Evolutionary conservation across 2,113 vertebrate genomes (phyloP).

Genomic region (Thymallus thymallus): DNA sequence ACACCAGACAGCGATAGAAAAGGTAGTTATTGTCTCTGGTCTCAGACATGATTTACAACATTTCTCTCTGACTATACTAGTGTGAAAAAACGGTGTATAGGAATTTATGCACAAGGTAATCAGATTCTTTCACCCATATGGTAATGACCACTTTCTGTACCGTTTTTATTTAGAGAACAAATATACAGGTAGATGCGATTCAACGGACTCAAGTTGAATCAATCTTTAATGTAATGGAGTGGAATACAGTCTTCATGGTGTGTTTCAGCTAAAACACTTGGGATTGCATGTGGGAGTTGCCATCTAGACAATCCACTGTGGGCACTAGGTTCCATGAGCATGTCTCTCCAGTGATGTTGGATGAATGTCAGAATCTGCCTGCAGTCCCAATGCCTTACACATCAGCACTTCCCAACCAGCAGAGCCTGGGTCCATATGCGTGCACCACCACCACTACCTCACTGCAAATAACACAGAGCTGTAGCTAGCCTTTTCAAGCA

Average conservation of each 20-base stretch:
- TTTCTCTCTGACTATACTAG: constrained; percentile 7
- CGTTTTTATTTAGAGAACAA: neutral
- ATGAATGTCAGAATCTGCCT: constrained; percentile 14
- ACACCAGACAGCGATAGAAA: neutral
- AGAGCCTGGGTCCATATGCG: neutral
- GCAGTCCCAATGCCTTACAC: constrained; percentile 12
- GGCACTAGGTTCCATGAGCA: neutral
- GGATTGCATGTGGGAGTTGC: neutral
- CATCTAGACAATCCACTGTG: neutral
- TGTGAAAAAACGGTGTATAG: neutral
- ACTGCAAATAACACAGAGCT: neutral
- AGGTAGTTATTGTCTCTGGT: constrained; percentile 6
- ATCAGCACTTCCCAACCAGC: constrained; percentile 9
- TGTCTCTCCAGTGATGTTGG: constrained; percentile 3
- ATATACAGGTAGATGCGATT: neutral
- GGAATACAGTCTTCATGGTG: too few species aligned
- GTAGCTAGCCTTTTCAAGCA: neutral
- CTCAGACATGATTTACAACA: neutral
- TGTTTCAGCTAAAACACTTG: too few species aligned
- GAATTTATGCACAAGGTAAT: neutral
- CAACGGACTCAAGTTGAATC: too few species aligned
- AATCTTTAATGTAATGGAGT: too few species aligned
- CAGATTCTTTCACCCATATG: neutral
- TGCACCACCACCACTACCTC: constrained; percentile 6
- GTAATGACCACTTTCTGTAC: neutral